These are phyloP conservation scores for Gymnobelideus leadbeateri DNA, from an alignment of 2,113 vertebrate genomes.

Conservation along the genomic window DNA sequence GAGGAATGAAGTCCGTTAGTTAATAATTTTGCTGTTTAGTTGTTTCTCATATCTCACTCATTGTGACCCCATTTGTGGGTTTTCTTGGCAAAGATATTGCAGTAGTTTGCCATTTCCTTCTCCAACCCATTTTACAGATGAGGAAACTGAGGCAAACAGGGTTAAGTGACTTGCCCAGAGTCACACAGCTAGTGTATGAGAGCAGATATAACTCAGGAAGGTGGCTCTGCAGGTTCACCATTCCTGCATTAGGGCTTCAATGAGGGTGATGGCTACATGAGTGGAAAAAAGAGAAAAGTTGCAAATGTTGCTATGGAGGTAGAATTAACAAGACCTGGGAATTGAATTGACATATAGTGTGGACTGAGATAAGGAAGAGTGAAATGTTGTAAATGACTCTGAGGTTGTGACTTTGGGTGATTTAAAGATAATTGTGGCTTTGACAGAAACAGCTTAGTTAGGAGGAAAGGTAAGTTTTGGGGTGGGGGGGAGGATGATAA, in stretches of 20 bases:
- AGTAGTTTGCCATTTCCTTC: too few species aligned
- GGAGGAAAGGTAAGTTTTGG: neutral
- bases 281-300: neutral
- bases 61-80: too few species aligned
- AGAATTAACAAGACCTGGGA: neutral
- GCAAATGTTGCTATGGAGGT: neutral
- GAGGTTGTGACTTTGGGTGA: neutral
- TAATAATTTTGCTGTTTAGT: too few species aligned
- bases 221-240: too few species aligned
- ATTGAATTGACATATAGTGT: neutral
- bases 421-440: neutral
- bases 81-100: too few species aligned
- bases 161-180: too few species aligned
- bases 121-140: too few species aligned
- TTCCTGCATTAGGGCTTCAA: neutral
- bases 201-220: too few species aligned
- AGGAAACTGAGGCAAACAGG: too few species aligned
- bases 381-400: neutral
- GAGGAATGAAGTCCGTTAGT: neutral
- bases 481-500: too few species aligned
- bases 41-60: too few species aligned
- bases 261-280: neutral
- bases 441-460: neutral
- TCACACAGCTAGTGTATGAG: too few species aligned
- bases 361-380: neutral